Evolutionary conservation across 35 echinoderm and acorn worm genomes (phyloP).

Genomic region (Apostichopus japonicus): DNA sequence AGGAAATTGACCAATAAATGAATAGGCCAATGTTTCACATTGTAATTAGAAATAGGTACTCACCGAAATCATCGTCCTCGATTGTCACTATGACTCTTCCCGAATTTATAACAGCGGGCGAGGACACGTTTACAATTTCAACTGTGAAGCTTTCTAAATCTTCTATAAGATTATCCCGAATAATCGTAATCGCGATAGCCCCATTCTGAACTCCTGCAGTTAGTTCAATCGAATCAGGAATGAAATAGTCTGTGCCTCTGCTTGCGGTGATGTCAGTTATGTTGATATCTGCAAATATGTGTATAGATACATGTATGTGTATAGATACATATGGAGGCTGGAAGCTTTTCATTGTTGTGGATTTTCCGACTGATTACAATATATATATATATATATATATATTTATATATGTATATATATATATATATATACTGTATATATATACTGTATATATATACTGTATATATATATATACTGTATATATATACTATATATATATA

Average conservation of each 20-base stretch:
- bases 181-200: neutral
- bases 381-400: too few species aligned
- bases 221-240: neutral
- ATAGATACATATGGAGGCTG: too few species aligned
- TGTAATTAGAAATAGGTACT: neutral
- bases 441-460: too few species aligned
- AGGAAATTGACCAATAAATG: too few species aligned
- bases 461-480: too few species aligned
- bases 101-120: neutral
- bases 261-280: neutral
- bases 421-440: too few species aligned
- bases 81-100: neutral
- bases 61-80: neutral
- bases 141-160: neutral
- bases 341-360: too few species aligned
- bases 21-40: too few species aligned
- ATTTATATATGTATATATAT: too few species aligned
- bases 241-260: neutral
- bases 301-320: too few species aligned
- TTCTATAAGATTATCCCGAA: neutral
- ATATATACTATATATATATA: too few species aligned
- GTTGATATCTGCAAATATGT: neutral
- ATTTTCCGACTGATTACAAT: too few species aligned
- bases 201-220: neutral
- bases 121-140: neutral